A percentile compares a stretch with the other conserved stretches of the same genome.
phyloP scores from a whole-genome alignment of 2,113 vertebrate genomes.

The Megaptera novaeangliae region DNA sequence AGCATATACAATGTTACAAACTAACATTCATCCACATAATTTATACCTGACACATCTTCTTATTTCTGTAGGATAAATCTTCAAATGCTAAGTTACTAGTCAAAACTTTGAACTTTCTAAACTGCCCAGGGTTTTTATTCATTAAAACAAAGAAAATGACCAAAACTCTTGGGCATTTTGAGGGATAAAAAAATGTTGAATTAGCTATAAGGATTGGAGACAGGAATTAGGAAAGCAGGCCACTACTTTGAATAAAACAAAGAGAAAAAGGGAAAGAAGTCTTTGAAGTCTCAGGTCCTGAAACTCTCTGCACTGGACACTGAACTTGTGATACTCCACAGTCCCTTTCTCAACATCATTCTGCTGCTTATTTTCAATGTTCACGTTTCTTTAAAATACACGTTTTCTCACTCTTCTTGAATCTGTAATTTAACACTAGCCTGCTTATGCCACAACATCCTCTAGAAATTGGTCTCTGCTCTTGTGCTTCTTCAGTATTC shows the following conservation, averaged over 20 bases:
- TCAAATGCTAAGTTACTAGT: not conserved
- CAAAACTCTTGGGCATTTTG: not conserved
- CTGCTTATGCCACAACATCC: not conserved
- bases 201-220: not conserved
- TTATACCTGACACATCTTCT: not conserved
- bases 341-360: not conserved
- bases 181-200: not conserved
- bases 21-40: not conserved
- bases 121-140: not conserved
- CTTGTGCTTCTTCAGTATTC: not conserved
- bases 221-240: not conserved
- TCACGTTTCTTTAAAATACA: not conserved
- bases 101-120: not conserved
- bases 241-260: not conserved
- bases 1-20: not conserved
- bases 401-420: not conserved
- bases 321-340: not conserved
- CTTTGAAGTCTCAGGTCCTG: not conserved
- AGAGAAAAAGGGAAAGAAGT: no score
- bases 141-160: not conserved
- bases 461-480: not conserved
- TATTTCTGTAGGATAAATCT: not conserved
- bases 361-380: not conserved
- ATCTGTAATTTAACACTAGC: not conserved
- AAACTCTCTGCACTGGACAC: not conserved